phyloP scores from a whole-genome alignment of 2,797 vertebrate genomes.

The Petrocephalus sullivani region DNA sequence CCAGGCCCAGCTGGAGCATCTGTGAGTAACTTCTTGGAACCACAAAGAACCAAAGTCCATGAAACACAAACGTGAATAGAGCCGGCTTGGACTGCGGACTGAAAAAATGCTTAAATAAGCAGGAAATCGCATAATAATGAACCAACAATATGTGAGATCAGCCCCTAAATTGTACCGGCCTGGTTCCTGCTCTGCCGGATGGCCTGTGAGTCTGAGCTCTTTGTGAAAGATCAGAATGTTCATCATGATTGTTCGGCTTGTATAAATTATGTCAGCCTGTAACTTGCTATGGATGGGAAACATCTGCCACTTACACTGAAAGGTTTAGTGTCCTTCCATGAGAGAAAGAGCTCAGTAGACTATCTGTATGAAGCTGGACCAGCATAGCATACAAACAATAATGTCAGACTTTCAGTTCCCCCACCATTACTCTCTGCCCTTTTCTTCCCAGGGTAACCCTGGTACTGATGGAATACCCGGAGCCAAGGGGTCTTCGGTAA shows the following conservation, averaged over 20 bases:
- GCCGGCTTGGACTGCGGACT: not conserved
- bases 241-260: not conserved
- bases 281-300: not conserved
- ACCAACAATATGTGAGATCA: not conserved
- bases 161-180: not conserved
- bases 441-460: slow-evolving; percentile 76
- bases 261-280: not conserved
- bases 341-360: not conserved
- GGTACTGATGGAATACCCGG: slow-evolving; percentile 93
- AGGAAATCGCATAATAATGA: not conserved
- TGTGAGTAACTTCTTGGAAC: slow-evolving; percentile 57
- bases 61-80: not conserved
- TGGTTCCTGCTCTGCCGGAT: not conserved
- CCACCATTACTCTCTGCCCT: not conserved
- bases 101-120: not conserved
- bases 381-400: not conserved
- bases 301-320: not conserved
- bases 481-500: slow-evolving; percentile 90
- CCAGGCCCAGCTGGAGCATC: slow-evolving; percentile 86
- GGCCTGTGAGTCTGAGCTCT: not conserved
- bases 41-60: not conserved
- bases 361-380: not conserved
- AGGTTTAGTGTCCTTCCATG: not conserved
- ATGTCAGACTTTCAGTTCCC: not conserved
- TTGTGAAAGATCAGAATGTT: not conserved